phyloP scores from a whole-genome alignment of 2,888 invertebrate species.

The Hypena proboscidalis region DNA sequence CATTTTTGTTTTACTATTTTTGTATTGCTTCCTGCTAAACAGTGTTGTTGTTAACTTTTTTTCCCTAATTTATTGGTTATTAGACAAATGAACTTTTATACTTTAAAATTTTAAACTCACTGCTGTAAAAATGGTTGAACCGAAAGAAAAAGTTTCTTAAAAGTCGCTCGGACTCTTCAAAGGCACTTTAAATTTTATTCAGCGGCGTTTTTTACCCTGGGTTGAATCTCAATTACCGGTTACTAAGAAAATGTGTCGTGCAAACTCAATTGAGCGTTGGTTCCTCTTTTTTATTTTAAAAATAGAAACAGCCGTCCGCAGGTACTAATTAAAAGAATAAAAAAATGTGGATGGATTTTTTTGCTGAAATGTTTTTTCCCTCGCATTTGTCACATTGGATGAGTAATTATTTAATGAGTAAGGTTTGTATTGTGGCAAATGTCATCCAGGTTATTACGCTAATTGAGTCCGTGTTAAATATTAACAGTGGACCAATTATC shows the following conservation, averaged over 20 bases:
- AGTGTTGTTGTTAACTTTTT: too few relatives aligned
- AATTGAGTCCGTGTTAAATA: too few relatives aligned
- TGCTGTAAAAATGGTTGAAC: conserved; percentile 25
- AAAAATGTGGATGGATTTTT: conserved; percentile 19
- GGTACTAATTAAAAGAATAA: conserved; percentile 28
- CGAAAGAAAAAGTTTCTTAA: conserved; percentile 40
- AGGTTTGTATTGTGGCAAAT: too few relatives aligned
- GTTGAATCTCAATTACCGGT: conserved; percentile 43
- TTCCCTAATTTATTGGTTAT: too few relatives aligned
- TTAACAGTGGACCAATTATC: too few relatives aligned
- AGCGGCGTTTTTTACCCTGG: conserved; percentile 29
- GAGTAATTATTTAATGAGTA: too few relatives aligned
- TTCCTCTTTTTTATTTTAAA: conserved; percentile 21
- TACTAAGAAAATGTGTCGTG: conserved; percentile 41
- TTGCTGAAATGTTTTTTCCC: conserved; percentile 3
- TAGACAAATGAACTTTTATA: too few relatives aligned
- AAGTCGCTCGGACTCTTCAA: conserved; percentile 27
- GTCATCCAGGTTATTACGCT: too few relatives aligned
- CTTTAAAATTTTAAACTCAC: too few relatives aligned
- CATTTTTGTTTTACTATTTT: too few relatives aligned
- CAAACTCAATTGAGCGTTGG: conserved; percentile 40
- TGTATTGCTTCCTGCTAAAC: too few relatives aligned
- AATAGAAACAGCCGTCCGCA: conserved; percentile 24
- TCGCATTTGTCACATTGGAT: conserved; percentile 7
- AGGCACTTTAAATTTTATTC: conserved; percentile 35